These are phyloP conservation scores for Chrysodeixis includens DNA, from an alignment of 2,888 invertebrate genomes.

Conservation along the genomic window DNA sequence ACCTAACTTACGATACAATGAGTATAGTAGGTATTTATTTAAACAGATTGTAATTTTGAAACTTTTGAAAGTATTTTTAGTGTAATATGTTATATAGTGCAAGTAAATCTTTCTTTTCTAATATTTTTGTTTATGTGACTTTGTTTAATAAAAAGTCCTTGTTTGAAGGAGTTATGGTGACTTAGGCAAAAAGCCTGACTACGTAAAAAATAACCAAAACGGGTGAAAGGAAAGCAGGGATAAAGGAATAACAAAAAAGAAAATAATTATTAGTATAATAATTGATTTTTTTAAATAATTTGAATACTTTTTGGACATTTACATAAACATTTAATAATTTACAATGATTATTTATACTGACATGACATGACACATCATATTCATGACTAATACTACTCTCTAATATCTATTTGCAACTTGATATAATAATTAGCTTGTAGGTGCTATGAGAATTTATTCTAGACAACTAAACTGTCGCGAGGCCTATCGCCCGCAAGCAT, in stretches of 20 bases:
- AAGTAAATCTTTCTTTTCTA: too few relatives aligned
- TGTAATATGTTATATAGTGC: too few relatives aligned
- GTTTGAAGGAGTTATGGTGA: too few relatives aligned
- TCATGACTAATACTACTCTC: constrained; percentile 85
- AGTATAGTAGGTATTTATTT: too few relatives aligned
- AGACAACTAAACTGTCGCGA: constrained; percentile 83
- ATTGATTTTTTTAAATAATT: constrained; percentile 89
- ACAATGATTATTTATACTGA: constrained; percentile 89
- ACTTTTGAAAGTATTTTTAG: too few relatives aligned
- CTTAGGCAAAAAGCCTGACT: too few relatives aligned
- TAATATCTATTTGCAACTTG: constrained; percentile 87
- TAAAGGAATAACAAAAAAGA: constrained; percentile 83
- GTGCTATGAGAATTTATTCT: constrained; percentile 87
- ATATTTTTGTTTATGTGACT: too few relatives aligned
- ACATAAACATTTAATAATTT: constrained; percentile 90
- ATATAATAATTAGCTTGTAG: constrained; percentile 79
- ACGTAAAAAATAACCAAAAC: constrained; percentile 26
- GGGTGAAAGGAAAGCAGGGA: constrained; percentile 57
- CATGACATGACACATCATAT: constrained; percentile 88
- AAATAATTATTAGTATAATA: constrained; percentile 86
- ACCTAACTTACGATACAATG: too few relatives aligned
- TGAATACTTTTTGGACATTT: constrained; percentile 90
- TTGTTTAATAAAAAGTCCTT: too few relatives aligned
- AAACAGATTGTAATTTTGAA: too few relatives aligned
- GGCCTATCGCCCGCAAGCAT: constrained; percentile 84